These are phyloP conservation scores for Cardiocondyla obscurior DNA, from an alignment of 1,140 invertebrate species.

Conservation along the genomic window DNA sequence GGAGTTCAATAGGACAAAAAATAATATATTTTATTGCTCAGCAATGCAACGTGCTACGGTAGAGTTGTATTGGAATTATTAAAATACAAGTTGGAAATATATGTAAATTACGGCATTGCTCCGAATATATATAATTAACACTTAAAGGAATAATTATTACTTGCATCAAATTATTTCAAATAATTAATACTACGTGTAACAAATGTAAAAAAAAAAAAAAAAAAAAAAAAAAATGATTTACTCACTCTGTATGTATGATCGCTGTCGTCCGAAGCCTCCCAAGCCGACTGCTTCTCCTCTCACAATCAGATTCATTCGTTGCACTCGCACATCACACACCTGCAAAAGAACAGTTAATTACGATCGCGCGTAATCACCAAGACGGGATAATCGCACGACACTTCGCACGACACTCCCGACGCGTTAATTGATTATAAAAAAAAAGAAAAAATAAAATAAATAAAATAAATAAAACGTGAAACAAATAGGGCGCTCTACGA, in stretches of 20 bases:
- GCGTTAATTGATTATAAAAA: not conserved
- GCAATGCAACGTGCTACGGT: not conserved
- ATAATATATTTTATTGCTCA: not conserved
- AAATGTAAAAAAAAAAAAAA: not conserved
- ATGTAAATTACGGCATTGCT: not conserved
- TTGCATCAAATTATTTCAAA: not conserved
- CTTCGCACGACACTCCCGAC: not conserved
- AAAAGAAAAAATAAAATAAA: not conserved
- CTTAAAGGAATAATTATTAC: not conserved
- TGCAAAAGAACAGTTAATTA: not conserved
- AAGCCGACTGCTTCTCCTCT: not conserved
- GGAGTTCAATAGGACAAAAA: not conserved
- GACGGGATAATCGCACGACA: conserved; percentile 9
- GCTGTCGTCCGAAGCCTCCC: not conserved
- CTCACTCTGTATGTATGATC: not conserved
- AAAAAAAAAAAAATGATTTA: not conserved
- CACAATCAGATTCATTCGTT: not conserved
- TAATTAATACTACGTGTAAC: not conserved
- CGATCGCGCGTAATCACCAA: not conserved
- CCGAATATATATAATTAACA: conserved; percentile 1
- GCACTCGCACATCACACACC: not conserved
- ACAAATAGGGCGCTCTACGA: not conserved
- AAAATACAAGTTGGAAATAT: not conserved
- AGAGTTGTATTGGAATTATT: not conserved
- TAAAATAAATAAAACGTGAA: not conserved